Conservation (phyloP, 1,140 invertebrate genomes). For the Aphaenogaster floridana region DNA sequence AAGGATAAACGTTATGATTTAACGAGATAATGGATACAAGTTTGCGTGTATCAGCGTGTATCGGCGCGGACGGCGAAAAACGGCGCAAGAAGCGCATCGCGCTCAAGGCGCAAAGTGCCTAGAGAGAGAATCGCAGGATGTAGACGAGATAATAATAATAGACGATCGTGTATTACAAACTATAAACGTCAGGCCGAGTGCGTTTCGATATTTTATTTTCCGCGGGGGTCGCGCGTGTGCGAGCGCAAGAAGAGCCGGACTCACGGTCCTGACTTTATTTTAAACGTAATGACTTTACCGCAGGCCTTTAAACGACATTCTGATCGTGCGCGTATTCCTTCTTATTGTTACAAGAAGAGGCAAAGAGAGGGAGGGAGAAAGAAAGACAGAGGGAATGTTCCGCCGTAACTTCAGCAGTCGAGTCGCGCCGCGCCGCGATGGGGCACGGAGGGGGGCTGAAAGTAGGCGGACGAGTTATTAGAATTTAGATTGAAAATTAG, state of each 20-base stretch:
- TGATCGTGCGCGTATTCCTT: slow-evolving; percentile 71
- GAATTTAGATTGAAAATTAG: slow-evolving; percentile 77
- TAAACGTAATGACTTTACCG: slow-evolving; percentile 74
- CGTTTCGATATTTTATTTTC: slow-evolving; percentile 70
- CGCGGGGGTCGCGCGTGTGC: slow-evolving; percentile 70
- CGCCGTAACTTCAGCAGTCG: slow-evolving; percentile 69
- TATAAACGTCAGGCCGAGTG: slow-evolving; percentile 72
- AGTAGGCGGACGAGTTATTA: slow-evolving; percentile 69
- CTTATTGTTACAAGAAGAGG: slow-evolving; percentile 73
- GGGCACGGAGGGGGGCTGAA: slow-evolving; percentile 64
- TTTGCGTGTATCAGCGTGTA: slow-evolving; percentile 40
- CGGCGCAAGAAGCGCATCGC: slow-evolving; percentile 54
- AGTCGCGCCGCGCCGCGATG: slow-evolving; percentile 50
- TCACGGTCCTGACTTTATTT: slow-evolving; percentile 67
- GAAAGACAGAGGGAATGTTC: slow-evolving; percentile 50
- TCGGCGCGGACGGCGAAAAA: slow-evolving; percentile 56
- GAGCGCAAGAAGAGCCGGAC: slow-evolving; percentile 63
- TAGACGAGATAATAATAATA: slow-evolving; percentile 78
- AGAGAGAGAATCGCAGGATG: slow-evolving; percentile 65
- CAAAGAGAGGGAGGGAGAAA: neutral
- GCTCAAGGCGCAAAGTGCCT: slow-evolving; percentile 56
- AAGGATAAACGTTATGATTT: slow-evolving; percentile 44
- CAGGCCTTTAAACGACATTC: slow-evolving; percentile 75
- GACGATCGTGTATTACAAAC: slow-evolving; percentile 78
- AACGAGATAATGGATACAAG: slow-evolving; percentile 57